These are phyloP conservation scores for Syngnathus scovelli DNA, from an alignment of 2,113 vertebrate genomes.

Conservation along the genomic window DNA sequence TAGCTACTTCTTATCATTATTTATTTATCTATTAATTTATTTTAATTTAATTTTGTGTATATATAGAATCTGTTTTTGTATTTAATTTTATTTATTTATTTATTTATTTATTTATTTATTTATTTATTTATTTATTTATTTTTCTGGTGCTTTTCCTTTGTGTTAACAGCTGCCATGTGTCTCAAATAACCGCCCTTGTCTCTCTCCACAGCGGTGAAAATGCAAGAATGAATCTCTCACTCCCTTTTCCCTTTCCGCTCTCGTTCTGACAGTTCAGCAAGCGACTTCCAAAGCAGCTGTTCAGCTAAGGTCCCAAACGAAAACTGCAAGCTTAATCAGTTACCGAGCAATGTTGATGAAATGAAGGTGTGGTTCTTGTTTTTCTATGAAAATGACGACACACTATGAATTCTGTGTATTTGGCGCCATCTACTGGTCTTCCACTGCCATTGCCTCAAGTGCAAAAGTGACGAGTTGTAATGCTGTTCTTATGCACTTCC, in stretches of 20 bases:
- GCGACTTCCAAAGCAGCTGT: constrained; percentile 77
- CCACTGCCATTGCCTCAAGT: too few relatives aligned
- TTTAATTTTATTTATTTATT: too few relatives aligned
- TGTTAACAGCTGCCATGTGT: constrained; percentile 27
- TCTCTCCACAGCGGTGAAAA: constrained; percentile 50
- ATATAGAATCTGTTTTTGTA: too few relatives aligned
- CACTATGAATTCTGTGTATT: background rate
- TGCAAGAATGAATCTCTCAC: constrained; percentile 33
- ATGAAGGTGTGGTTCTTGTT: constrained; percentile 79
- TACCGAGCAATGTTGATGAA: constrained; percentile 89
- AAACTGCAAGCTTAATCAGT: constrained; percentile 77
- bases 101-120: too few relatives aligned
- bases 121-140: too few relatives aligned
- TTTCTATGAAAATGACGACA: background rate
- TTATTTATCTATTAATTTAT: background rate
- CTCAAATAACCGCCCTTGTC: constrained; percentile 28
- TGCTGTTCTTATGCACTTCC: background rate
- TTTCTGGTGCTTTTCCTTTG: constrained; percentile 12
- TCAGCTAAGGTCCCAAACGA: constrained; percentile 42
- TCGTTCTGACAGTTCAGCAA: constrained; percentile 60
- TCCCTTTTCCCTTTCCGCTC: constrained; percentile 32
- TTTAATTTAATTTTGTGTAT: too few relatives aligned
- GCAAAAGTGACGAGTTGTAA: too few relatives aligned
- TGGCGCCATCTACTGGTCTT: too few relatives aligned
- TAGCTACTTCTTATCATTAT: too few relatives aligned